Evolutionary conservation across 2,113 vertebrate genomes (phyloP), one percentile per base, ranked within the genome.

Genomic region (Leptosomus discolor): DNA sequence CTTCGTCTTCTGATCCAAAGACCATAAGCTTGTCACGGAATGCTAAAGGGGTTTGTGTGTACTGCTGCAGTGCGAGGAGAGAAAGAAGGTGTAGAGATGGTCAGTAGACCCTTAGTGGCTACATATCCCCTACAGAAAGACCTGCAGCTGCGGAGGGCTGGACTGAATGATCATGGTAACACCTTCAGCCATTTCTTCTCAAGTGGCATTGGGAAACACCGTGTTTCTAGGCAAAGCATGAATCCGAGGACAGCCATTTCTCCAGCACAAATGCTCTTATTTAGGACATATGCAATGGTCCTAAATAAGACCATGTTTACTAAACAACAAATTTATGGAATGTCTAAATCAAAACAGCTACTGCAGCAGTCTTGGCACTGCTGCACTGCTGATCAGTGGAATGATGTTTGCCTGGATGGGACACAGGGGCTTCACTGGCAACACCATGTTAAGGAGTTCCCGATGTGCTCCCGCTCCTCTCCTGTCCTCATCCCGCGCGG

Each of bases 41-140:
- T 26, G 21, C 58, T 56, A 70, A 39, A 17, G 22, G 34, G 2
- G 17, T 36, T 32, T 50, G 41, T 26, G 39, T n/a, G 45, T 41
- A 43, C 4, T 14, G 9, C 26, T 74, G n/a, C 4, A 4, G 37
- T 36, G 26, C 0, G 0, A 88, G 39, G 30, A 75, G 12, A 51
- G 53, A 76, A 71, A 32, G 45, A 48, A 73, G 75, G 65, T 22
- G 39, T 0, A 58, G 58, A 87, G 57, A n/a, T 50, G 48, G 43
- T 68, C 37, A 67, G 64, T 3, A 87, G 67, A 69, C 20, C 74
- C 46, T 58, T 29, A 46, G 24, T 43, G 27, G n/a, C n/a, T 45
- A 23, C 24, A 12, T 11, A 57, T 5, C 3, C 27, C 50, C 26
- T 46, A 20, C 7, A 57, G 58, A 73, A 50, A 32, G 43, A 76